phyloP scores from a whole-genome alignment of 2,113 vertebrate genomes.

The Fukomys damarensis region DNA sequence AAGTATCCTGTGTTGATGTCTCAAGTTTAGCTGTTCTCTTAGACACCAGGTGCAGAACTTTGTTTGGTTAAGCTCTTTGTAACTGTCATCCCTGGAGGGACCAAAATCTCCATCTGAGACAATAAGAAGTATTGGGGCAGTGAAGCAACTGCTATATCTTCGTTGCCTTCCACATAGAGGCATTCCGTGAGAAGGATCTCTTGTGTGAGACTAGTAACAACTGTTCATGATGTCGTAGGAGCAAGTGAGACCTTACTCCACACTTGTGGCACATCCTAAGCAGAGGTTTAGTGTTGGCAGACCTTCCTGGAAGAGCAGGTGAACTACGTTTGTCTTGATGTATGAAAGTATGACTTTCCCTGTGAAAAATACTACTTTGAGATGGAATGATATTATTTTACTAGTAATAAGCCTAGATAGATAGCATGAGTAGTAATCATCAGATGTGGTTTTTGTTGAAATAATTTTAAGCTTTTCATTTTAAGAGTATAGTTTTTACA shows the following conservation, averaged over 20 bases:
- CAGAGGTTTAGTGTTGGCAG: background rate
- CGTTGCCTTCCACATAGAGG: background rate
- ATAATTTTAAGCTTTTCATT: constrained; percentile 43
- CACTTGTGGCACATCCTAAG: background rate
- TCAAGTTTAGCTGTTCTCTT: constrained; percentile 72
- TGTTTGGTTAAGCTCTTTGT: constrained; percentile 57
- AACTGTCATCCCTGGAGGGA: constrained; percentile 15
- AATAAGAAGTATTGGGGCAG: background rate
- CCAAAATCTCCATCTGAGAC: constrained; percentile 40
- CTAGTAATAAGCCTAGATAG: constrained; percentile 52
- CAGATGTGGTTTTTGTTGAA: constrained; percentile 12
- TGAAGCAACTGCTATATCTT: background rate
- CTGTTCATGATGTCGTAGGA: background rate
- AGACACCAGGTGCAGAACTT: constrained; percentile 77
- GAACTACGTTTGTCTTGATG: background rate
- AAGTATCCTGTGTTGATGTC: constrained; percentile 63
- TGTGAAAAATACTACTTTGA: constrained; percentile 46
- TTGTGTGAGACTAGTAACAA: background rate
- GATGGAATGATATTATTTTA: constrained; percentile 51
- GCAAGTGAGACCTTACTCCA: constrained; percentile 1
- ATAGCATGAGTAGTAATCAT: constrained; percentile 2
- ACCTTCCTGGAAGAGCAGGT: background rate
- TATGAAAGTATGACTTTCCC: background rate
- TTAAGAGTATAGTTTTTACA: background rate
- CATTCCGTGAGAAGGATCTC: background rate